Conservation (phyloP, 2,888 invertebrate genomes). For the Acanthococcus lagerstroemiae region DNA sequence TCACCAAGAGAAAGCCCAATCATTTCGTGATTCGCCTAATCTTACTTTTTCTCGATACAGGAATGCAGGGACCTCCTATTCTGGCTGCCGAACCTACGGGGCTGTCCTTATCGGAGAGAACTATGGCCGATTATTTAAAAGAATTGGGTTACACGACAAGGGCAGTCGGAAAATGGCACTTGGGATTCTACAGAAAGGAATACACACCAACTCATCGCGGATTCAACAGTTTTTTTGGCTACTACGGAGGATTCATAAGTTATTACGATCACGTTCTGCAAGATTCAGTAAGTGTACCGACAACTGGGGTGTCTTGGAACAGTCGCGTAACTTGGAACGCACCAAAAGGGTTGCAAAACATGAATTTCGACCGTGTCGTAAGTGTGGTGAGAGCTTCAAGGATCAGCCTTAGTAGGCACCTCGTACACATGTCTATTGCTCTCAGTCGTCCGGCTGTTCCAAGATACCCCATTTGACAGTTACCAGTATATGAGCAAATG, state of each 20-base stretch:
- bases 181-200: conserved; percentile 63
- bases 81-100: conserved; percentile 59
- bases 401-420: too few relatives aligned
- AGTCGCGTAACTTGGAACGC: too few relatives aligned
- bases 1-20: neutral
- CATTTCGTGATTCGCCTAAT: neutral
- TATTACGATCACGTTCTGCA: conserved; percentile 57
- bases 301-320: too few relatives aligned
- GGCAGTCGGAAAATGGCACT: conserved; percentile 83
- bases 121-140: conserved; percentile 59
- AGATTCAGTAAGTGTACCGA: conserved; percentile 42
- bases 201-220: conserved; percentile 66
- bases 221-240: conserved; percentile 70
- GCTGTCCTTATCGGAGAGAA: conserved; percentile 54
- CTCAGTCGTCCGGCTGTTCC: too few relatives aligned
- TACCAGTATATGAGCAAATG: too few relatives aligned
- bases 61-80: conserved; percentile 62
- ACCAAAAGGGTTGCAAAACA: too few relatives aligned
- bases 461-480: too few relatives aligned
- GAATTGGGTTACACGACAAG: conserved; percentile 64
- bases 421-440: too few relatives aligned
- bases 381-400: too few relatives aligned
- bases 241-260: conserved; percentile 63
- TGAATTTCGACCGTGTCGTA: too few relatives aligned
- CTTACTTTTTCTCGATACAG: conserved; percentile 41